Percentiles rank a stretch among this genome's conserved stretches.
Conservation (phyloP, 2,888 invertebrate species). For the Euproctis similis region DNA sequence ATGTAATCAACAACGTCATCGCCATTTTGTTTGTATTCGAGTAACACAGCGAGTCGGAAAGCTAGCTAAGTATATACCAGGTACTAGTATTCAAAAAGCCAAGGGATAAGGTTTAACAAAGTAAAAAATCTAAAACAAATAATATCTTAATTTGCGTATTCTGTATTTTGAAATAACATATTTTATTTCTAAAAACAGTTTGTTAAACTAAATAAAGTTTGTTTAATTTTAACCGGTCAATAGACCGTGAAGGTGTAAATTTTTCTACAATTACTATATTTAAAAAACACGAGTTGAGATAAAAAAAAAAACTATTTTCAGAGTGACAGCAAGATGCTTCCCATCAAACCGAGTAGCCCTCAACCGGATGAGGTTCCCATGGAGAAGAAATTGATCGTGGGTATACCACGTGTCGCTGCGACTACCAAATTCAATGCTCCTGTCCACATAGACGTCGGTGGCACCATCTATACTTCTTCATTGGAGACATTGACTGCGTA, state of each 20-base stretch:
- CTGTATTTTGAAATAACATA: no score
- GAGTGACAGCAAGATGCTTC: constrained; percentile 26
- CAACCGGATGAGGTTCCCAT: constrained; percentile 45
- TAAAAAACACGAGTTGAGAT: no score
- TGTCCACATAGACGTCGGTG: constrained; percentile 98
- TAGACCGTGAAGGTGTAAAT: not conserved
- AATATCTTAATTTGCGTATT: no score
- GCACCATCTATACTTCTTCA: constrained; percentile 96
- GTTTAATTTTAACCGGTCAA: not conserved
- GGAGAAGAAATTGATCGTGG: constrained; percentile 85
- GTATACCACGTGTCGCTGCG: constrained; percentile 95
- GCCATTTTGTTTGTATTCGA: no score
- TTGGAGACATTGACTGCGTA: constrained; percentile 95
- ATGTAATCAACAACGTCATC: no score
- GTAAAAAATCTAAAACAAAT: no score
- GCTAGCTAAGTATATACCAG: no score
- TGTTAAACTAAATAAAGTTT: not conserved
- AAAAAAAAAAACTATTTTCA: constrained; percentile 4
- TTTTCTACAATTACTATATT: no score
- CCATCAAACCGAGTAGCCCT: constrained; percentile 38
- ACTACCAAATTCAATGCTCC: constrained; percentile 95
- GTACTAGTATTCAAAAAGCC: no score
- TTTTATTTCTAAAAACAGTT: no score
- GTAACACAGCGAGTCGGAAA: no score
- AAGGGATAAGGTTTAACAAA: no score